Conservation (phyloP, 2,888 invertebrate species). For the Drosophila prostipennis region DNA sequence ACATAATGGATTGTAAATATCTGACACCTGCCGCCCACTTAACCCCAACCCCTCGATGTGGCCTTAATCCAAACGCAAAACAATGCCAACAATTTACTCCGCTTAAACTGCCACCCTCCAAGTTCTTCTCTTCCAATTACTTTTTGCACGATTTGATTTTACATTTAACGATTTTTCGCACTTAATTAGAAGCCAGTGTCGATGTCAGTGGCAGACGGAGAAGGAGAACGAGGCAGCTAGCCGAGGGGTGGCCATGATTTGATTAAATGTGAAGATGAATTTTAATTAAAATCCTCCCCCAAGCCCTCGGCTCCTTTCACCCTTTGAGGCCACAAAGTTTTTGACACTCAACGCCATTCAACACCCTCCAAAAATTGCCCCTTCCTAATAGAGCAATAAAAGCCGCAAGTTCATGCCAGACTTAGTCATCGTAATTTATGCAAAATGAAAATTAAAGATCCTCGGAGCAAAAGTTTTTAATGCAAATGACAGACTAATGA, state of each 20-base stretch:
- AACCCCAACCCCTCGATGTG: conserved; percentile 46
- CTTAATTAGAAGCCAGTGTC: conserved; percentile 83
- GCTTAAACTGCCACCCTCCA: conserved; percentile 56
- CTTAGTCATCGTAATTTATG: conserved; percentile 79
- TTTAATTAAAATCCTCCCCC: conserved; percentile 82
- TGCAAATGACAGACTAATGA: conserved; percentile 70
- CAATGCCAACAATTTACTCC: conserved; percentile 60
- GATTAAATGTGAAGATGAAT: conserved; percentile 84
- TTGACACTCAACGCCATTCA: conserved; percentile 39
- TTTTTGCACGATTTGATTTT: conserved; percentile 83
- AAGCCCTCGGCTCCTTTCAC: background rate
- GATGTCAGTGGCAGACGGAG: conserved; percentile 73
- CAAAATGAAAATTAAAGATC: conserved; percentile 77
- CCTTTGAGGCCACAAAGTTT: conserved; percentile 35
- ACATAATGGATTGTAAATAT: conserved; percentile 74
- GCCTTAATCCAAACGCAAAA: conserved; percentile 67
- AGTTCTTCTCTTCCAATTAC: conserved; percentile 71
- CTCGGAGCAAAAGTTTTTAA: conserved; percentile 56
- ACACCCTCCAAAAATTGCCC: background rate
- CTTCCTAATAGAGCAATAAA: conserved; percentile 74
- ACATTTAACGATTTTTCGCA: conserved; percentile 84
- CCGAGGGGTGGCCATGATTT: conserved; percentile 80
- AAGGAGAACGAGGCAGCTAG: conserved; percentile 49
- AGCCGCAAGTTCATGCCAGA: conserved; percentile 73
- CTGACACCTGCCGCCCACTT: conserved; percentile 61